Evolutionary conservation across 2,113 vertebrate genomes (phyloP).

Genomic region (Dasyornis broadbenti): DNA sequence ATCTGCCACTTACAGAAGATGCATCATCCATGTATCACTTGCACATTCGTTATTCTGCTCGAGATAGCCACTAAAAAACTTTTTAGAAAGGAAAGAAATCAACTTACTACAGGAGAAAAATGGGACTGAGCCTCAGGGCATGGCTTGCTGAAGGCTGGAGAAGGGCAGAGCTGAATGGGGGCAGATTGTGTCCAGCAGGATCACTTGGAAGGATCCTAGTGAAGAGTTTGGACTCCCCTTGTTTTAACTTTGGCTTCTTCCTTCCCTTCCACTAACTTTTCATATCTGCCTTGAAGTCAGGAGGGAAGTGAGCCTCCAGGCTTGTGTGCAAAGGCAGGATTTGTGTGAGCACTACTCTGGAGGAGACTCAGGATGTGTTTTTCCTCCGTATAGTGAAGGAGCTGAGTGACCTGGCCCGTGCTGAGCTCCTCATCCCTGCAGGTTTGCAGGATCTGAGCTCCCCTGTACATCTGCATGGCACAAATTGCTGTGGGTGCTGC

Average conservation of each 20-base stretch:
- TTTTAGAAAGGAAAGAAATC: not conserved
- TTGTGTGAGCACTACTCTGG: not conserved
- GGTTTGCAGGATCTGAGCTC: not conserved
- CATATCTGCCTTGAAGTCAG: not conserved
- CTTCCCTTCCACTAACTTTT: not conserved
- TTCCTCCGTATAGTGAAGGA: rapidly evolving
- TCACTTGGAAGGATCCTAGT: rapidly evolving
- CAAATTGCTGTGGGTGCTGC: not conserved
- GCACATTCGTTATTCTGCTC: not conserved
- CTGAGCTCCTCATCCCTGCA: not conserved
- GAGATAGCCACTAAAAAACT: not conserved
- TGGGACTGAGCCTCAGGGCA: not conserved
- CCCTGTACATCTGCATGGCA: rapidly evolving
- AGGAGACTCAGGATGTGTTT: not conserved
- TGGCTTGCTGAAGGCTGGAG: not conserved
- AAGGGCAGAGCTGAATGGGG: not conserved
- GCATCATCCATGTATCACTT: rapidly evolving
- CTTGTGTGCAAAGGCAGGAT: not conserved
- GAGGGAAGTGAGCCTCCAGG: not conserved
- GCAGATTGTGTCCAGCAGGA: rapidly evolving
- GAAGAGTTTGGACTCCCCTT: not conserved
- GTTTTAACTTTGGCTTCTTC: not conserved
- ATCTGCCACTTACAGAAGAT: not conserved
- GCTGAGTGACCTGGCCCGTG: rapidly evolving
- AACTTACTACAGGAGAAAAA: rapidly evolving